These are phyloP conservation scores for Capricornis sumatraensis DNA, from an alignment of 2,113 vertebrate species.

Conservation along the genomic window DNA sequence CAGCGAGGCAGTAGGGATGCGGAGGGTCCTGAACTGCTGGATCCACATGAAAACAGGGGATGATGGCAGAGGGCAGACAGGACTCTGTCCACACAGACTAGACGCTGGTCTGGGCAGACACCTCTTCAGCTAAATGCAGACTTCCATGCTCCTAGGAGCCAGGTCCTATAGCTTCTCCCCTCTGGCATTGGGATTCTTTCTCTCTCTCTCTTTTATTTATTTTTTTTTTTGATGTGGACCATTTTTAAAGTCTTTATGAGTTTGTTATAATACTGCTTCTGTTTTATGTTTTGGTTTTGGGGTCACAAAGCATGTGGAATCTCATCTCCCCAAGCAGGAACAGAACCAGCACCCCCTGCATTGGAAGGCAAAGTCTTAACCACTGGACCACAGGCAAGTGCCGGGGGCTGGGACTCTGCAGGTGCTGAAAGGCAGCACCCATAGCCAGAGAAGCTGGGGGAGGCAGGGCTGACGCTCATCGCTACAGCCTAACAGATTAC, in stretches of 20 bases:
- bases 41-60: no score
- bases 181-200: accelerated
- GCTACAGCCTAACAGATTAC: not conserved
- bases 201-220: not conserved
- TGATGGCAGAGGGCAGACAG: no score
- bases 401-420: not conserved
- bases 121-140: accelerated
- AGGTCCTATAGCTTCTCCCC: accelerated
- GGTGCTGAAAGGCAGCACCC: not conserved
- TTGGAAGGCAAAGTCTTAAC: not conserved
- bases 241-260: not conserved
- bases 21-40: accelerated
- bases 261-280: not conserved
- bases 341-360: not conserved
- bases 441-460: accelerated
- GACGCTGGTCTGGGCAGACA: not conserved
- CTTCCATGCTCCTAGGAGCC: accelerated
- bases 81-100: accelerated
- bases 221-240: not conserved
- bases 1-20: accelerated
- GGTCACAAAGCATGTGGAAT: not conserved
- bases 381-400: not conserved
- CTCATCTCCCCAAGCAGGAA: not conserved
- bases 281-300: not conserved
- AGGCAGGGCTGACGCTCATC: not conserved